Percentiles rank a stretch among this genome's conserved stretches.
Conservation (phyloP, 2,797 vertebrate species). For the Pseudochirops corinnae region DNA sequence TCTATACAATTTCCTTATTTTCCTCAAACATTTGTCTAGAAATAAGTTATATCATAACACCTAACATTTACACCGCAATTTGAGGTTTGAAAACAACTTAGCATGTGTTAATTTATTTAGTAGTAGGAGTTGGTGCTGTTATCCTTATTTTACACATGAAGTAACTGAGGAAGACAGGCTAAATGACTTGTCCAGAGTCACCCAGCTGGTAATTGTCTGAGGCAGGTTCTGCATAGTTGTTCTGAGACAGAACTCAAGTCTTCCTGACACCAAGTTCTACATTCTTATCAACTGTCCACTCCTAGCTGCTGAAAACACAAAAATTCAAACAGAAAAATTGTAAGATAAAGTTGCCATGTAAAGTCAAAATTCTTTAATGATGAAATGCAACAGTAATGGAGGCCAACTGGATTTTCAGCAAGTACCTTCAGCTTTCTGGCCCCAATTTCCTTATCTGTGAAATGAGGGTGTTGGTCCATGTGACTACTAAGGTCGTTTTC, state of each 20-base stretch:
- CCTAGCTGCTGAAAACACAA: neutral
- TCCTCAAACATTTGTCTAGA: neutral
- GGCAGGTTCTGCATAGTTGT: neutral
- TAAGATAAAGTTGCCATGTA: neutral
- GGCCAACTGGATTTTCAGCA: neutral
- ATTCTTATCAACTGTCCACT: neutral
- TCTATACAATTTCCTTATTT: neutral
- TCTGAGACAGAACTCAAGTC: neutral
- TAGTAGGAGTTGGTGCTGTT: constrained; percentile 53
- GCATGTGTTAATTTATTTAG: constrained; percentile 25
- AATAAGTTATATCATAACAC: neutral
- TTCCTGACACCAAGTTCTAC: constrained; percentile 7
- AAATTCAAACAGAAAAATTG: neutral
- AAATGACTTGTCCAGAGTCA: neutral
- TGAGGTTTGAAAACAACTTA: constrained; percentile 20
- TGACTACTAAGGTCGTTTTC: neutral
- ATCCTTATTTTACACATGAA: constrained; percentile 20
- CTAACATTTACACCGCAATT: constrained; percentile 20
- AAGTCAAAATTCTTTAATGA: constrained; percentile 16
- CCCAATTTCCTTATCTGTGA: neutral
- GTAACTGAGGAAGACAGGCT: neutral
- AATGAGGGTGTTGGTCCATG: neutral
- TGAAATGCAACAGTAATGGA: neutral
- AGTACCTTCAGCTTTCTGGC: neutral
- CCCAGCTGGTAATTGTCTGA: neutral